Base-by-base conservation (phyloP, 1,140 invertebrate species). In the Onthophagus taurus region DNA sequence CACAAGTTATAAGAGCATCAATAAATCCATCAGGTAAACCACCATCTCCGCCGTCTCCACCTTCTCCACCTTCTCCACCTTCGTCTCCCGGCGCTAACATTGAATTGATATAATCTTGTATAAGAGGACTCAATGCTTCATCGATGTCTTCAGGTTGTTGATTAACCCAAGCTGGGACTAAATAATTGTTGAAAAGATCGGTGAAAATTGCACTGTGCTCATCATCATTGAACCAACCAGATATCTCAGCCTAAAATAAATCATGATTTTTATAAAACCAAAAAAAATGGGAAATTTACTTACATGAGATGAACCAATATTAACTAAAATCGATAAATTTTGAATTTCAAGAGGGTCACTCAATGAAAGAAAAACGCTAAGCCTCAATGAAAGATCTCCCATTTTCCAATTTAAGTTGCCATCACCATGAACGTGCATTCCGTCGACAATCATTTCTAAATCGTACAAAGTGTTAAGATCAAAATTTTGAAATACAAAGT, bases 151-250 rank as follows among this genome's bases (percentile, higher is more conserved):
- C 20, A 11, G 20, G 19, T 16, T 39, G 37, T 21, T 11, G 8
- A 16, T 39, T 39, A 12, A 39, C 23, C 37, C 37, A 39, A 23
- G 19, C 7, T 11, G 37, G 37, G 16, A 39, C 14, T 7, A 39
- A 8, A 16, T 24, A 39, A 14, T 13, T 14, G 23, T 39, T 39
- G 8, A 39, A 19, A 3, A 39, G 37, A 39, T 39, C 37, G 8
- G 37, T 24, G 19, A 39, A 9, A 12, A 16, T 23, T 39, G 23
- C 3, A 26, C 37, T 39, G 20, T 39, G 37, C 26, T 39, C 37
- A n/a, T 39, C 37, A 16, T 39, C 37, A 13, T 39, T 24, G 11
- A 39, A 39, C 13, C 13, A 39, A 21, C 37, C 37, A 17, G 37
- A 24, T 6, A 39, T 26, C 12, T 13, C n/a, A 8, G 23, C 14